Percentiles rank a stretch among this genome's conserved stretches.
These are phyloP conservation scores for Caenorhabditis doughertyi DNA, from an alignment of 2,888 invertebrate genomes.

Conservation along the genomic window DNA sequence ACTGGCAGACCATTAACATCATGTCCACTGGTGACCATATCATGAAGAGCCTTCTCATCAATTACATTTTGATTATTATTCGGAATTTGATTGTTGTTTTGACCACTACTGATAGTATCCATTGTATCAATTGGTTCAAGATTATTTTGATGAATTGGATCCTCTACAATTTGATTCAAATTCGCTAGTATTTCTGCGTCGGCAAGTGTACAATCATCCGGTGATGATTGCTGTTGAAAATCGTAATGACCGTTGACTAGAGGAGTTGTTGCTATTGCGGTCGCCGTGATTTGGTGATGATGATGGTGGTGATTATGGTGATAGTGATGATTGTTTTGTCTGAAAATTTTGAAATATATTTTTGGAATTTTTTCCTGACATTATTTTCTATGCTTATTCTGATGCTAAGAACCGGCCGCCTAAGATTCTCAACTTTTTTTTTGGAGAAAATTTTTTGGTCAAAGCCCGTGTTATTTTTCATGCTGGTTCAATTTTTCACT, in stretches of 20 bases:
- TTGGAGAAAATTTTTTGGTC: too few relatives aligned
- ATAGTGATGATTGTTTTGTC: not conserved
- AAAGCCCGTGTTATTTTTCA: too few relatives aligned
- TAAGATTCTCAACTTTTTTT: too few relatives aligned
- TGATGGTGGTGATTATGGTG: not conserved
- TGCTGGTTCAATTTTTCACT: too few relatives aligned
- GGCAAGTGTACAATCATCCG: not conserved
- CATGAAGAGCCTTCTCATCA: conserved; percentile 64
- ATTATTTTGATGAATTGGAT: not conserved
- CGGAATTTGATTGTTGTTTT: not conserved
- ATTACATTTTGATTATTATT: conserved; percentile 57
- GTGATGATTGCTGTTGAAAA: too few relatives aligned
- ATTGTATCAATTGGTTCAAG: not conserved
- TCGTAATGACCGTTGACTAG: not conserved
- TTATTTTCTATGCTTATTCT: too few relatives aligned
- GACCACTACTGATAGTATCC: not conserved
- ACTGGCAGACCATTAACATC: conserved; percentile 66
- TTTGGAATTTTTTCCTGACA: too few relatives aligned
- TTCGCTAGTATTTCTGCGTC: not conserved
- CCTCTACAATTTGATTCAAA: not conserved
- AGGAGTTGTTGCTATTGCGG: not conserved
- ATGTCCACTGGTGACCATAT: conserved; percentile 64
- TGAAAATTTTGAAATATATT: not conserved
- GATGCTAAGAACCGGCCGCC: too few relatives aligned
- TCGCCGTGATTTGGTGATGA: not conserved